Percentiles rank a stretch among this genome's conserved stretches.
Evolutionary conservation across 2,888 invertebrate genomes (phyloP).

Genomic region (Lithophane semibrunnea): DNA sequence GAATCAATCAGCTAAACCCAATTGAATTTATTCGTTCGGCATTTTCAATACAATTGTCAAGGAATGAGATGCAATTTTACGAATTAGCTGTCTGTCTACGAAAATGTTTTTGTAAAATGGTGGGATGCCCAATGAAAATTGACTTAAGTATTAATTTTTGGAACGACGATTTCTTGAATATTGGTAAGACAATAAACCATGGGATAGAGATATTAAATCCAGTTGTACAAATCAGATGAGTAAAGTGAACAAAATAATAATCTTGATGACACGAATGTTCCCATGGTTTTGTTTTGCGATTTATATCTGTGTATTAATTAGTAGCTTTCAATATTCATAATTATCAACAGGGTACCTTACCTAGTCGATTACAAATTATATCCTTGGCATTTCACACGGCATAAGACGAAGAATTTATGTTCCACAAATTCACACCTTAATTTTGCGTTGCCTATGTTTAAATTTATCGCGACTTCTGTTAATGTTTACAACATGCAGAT

Average conservation of each 20-base stretch:
- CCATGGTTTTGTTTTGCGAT: neutral
- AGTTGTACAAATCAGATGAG: neutral
- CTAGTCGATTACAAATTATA: conserved; percentile 26
- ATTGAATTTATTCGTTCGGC: conserved; percentile 23
- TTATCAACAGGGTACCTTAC: neutral
- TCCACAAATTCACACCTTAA: conserved; percentile 28
- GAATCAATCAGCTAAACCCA: conserved; percentile 40
- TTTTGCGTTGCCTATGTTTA: conserved; percentile 19
- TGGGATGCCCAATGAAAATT: neutral
- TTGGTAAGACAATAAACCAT: neutral
- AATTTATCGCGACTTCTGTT: conserved; percentile 17
- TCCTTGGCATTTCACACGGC: conserved; percentile 57
- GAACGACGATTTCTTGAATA: neutral
- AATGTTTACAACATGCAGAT: conserved; percentile 23
- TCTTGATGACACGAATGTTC: neutral
- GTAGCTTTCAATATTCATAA: conserved; percentile 6
- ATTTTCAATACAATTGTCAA: conserved; percentile 18
- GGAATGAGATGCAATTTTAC: neutral
- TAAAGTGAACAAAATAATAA: neutral
- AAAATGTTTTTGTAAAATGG: neutral
- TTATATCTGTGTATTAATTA: conserved; percentile 8
- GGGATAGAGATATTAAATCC: neutral
- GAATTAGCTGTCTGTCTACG: neutral
- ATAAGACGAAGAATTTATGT: conserved; percentile 18
- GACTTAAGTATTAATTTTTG: neutral